Percentiles rank a stretch among this genome's conserved stretches.
Evolutionary conservation across 2,797 vertebrate genomes (phyloP).

Genomic region (Pangasius mekongensis): DNA sequence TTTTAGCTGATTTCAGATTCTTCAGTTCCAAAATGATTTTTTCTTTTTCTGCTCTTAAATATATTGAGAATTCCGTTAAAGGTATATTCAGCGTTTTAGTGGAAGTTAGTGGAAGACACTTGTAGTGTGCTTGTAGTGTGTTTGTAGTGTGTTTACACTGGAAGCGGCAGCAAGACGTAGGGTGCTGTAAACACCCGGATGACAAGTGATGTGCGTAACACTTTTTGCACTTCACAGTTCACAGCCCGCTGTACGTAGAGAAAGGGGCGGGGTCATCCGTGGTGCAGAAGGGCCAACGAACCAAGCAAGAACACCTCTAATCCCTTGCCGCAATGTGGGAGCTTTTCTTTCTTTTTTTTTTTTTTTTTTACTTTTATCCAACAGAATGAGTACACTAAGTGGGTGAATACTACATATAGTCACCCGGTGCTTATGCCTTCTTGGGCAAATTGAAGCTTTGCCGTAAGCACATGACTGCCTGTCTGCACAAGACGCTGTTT

Average conservation of each 20-base stretch:
- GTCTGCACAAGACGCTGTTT: not conserved
- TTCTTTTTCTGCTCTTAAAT: not conserved
- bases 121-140: not conserved
- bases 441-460: not conserved
- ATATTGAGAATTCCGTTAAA: not conserved
- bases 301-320: not conserved
- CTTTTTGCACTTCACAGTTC: not conserved
- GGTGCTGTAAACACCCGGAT: not conserved
- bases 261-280: not conserved
- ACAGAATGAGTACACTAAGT: not conserved
- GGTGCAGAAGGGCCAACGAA: not conserved
- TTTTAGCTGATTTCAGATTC: not conserved
- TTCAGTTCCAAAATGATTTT: too few relatives aligned
- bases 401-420: not conserved
- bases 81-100: not conserved
- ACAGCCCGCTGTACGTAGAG: not conserved
- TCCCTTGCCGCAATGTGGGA: not conserved
- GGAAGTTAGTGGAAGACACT: not conserved
- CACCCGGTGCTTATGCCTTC: not conserved
- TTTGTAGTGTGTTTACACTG: not conserved
- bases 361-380: not conserved
- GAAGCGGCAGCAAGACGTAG: not conserved
- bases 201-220: not conserved
- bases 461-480: not conserved
- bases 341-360: not conserved